phyloP scores from a whole-genome alignment of 2,888 invertebrate species.

The Adineta ricciae region DNA sequence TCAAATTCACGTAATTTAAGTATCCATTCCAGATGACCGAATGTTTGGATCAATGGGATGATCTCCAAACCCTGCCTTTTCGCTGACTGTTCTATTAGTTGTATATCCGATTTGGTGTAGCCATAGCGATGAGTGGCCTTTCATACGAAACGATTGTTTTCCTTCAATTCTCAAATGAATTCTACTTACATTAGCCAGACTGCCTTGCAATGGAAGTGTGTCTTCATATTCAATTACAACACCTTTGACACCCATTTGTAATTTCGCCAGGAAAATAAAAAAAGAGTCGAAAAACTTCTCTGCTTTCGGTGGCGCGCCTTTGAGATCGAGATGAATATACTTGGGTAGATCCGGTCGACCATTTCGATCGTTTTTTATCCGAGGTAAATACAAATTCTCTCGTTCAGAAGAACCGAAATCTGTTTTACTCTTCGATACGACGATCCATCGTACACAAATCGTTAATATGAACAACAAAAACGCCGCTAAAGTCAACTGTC shows the following conservation, averaged over 20 bases:
- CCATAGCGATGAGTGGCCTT: conserved; percentile 59
- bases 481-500: no score
- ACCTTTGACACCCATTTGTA: conserved; percentile 60
- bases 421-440: background rate
- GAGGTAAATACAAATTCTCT: background rate
- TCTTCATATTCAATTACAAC: conserved; percentile 75
- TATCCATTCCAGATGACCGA: conserved; percentile 71
- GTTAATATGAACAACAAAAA: background rate
- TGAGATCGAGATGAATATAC: conserved; percentile 69
- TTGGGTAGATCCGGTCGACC: background rate
- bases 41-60: conserved; percentile 71
- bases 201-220: conserved; percentile 67
- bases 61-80: conserved; percentile 58
- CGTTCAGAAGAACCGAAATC: background rate
- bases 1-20: conserved; percentile 62
- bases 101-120: conserved; percentile 52
- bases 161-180: background rate
- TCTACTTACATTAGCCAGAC: conserved; percentile 53
- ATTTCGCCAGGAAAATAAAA: conserved; percentile 44
- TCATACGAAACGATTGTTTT: background rate
- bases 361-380: no score
- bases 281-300: conserved; percentile 49
- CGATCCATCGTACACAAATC: background rate
- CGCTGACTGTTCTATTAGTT: conserved; percentile 60
- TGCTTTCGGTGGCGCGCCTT: conserved; percentile 69